A percentile compares a stretch with the other conserved stretches of the same genome.
Conservation (phyloP, 1,140 invertebrate species). For the Cheumatopsyche charites region DNA sequence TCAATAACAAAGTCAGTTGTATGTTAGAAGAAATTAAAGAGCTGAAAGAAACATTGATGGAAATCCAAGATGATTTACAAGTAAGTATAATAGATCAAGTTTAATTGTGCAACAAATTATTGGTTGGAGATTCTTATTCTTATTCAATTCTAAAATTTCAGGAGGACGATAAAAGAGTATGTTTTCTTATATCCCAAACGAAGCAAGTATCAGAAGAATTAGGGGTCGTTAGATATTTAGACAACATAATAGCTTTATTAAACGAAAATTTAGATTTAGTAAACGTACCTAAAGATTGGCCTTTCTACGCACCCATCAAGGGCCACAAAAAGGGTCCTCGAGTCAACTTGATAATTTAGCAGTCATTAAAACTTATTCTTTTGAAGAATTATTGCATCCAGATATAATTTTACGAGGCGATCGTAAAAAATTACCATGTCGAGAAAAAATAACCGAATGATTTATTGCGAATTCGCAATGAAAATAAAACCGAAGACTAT, state of each 20-base stretch:
- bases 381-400: background rate
- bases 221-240: conserved; percentile 55
- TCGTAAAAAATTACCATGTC: too few relatives aligned
- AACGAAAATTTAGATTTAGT: conserved; percentile 54
- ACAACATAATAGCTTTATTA: conserved; percentile 58
- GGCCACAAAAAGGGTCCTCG: conserved; percentile 50
- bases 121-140: too few relatives aligned
- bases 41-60: conserved; percentile 57
- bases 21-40: conserved; percentile 58
- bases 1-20: conserved; percentile 51
- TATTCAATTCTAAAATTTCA: too few relatives aligned
- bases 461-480: conserved; percentile 3
- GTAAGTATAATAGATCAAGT: conserved; percentile 48
- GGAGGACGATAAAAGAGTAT: conserved; percentile 38
- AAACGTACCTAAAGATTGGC: conserved; percentile 52
- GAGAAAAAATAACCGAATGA: conserved; percentile 2
- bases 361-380: background rate
- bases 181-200: conserved; percentile 50
- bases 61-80: conserved; percentile 60
- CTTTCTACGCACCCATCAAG: conserved; percentile 52
- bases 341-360: conserved; percentile 56
- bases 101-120: conserved; percentile 1
- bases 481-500: background rate
- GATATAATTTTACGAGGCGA: background rate
- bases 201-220: conserved; percentile 54